Evolutionary conservation across 2,797 vertebrate genomes (phyloP).

Genomic region (Coregonus sp.): DNA sequence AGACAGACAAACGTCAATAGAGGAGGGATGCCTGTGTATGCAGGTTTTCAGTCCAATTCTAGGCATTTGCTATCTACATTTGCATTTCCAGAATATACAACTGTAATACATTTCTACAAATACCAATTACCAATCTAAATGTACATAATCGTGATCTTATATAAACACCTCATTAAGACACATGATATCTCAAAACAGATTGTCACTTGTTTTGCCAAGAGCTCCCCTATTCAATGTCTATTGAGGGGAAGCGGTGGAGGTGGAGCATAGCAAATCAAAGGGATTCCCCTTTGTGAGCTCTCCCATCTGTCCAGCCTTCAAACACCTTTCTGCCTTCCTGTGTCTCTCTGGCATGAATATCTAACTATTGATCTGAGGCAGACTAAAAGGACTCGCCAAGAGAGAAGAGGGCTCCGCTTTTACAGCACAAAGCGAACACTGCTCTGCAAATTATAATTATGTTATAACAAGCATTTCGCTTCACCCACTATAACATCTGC

Average conservation of each 20-base stretch:
- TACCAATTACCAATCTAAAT: background rate
- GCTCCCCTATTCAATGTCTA: background rate
- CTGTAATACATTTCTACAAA: background rate
- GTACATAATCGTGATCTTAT: background rate
- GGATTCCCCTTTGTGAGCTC: constrained; percentile 51
- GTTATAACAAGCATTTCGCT: no score
- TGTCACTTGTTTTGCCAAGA: background rate
- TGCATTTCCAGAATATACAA: no score
- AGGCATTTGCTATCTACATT: no score
- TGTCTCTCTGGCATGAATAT: constrained; percentile 62
- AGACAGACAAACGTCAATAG: no score
- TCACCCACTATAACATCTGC: no score
- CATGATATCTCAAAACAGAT: background rate
- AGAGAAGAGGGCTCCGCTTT: constrained; percentile 49
- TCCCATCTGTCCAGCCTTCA: constrained; percentile 60
- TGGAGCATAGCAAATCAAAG: constrained; percentile 63
- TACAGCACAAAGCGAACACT: constrained; percentile 59
- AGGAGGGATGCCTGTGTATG: no score
- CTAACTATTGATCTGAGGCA: constrained; percentile 65
- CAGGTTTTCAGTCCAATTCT: background rate
- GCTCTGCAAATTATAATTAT: constrained; percentile 31
- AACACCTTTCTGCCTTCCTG: constrained; percentile 58
- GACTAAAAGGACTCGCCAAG: constrained; percentile 59
- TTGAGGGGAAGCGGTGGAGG: background rate
- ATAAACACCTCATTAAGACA: background rate